Base-by-base conservation (phyloP, 2,113 vertebrate genomes). In the Oriolus oriolus region DNA sequence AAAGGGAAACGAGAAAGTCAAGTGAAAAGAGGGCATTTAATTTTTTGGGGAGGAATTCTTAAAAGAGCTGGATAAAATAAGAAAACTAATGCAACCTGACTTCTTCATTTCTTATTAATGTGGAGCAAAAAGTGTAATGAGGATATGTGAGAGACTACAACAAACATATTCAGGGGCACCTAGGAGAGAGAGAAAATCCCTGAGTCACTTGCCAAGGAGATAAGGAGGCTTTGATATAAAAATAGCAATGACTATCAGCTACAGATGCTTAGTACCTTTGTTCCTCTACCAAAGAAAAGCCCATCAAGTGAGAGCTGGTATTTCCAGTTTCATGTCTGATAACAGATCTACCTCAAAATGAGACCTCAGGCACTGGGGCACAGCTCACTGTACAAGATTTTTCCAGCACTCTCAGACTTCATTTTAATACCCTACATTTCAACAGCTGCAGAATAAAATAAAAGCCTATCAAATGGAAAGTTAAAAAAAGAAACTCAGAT, bases 221-320 rank as follows among this genome's bases (percentile, higher is more conserved):
- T 89, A 96, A 91, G 81, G 71, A 89, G 60, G 68, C 84, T 93
- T 91, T 96, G 92, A 92, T 95, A 93, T 53, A 92, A 96, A 94
- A 93, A 92, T 84, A 96, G 88, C 76, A 92, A 45, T 57, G 52
- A 79, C 44, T 93, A 84, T 70, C 73, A 84, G 80, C 88, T 89
- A 60, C 41, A 87, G 69, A 90, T 87, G 41, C 75, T 95, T 64
- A 45, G 59, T 52, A 64, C 57, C 66, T 96, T 96, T 94, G 84
- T 85, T 97, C 81, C 63, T 79, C 35, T 56, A 77, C 56, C 65
- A 82, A 90, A 93, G 74, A 65, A 93, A 87, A 88, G 30, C 39
- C 64, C 52, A 33, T 92, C 56, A 78, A 85, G 31, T 41, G 42
- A 84, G 65, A 68, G 44, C 56, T 79, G 83, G 49, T 81, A 68